Percentiles rank a stretch among this genome's conserved stretches.
phyloP scores from a whole-genome alignment of 2,797 vertebrate species.

The Tokudaia tokunoshimensis region DNA sequence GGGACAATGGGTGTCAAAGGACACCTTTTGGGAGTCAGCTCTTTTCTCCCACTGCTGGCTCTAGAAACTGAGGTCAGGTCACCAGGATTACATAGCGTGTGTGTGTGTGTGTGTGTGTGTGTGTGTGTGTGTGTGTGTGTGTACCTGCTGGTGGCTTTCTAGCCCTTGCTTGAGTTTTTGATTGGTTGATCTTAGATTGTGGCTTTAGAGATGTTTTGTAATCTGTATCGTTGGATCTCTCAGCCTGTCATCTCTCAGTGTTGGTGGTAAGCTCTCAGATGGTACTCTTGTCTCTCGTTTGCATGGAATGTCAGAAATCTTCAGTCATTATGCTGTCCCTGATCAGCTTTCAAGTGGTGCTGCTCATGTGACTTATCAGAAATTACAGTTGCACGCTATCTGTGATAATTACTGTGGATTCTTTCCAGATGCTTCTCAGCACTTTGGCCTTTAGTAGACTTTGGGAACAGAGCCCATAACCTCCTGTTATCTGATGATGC shows the following conservation, averaged over 20 bases:
- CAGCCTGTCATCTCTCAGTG: constrained; percentile 87
- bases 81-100: not conserved
- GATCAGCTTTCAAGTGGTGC: constrained; percentile 70
- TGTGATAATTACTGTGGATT: constrained; percentile 70
- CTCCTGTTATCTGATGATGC: not conserved
- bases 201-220: not conserved
- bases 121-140: not conserved
- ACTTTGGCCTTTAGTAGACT: constrained; percentile 36
- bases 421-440: constrained; percentile 74
- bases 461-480: not conserved
- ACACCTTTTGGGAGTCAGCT: not conserved
- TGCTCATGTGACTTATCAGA: constrained; percentile 81
- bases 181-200: not conserved
- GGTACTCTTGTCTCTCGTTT: constrained; percentile 81
- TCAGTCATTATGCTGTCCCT: constrained; percentile 84
- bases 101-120: too few species aligned
- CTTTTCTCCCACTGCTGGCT: not conserved
- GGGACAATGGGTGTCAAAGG: not conserved
- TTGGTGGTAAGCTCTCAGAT: constrained; percentile 82
- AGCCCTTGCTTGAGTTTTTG: not conserved
- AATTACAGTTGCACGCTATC: constrained; percentile 70
- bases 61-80: not conserved
- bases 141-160: not conserved
- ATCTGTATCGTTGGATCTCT: not conserved
- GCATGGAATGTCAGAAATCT: constrained; percentile 78